Evolutionary conservation across 2,113 vertebrate species (phyloP), one percentile per base, ranked within the genome.

Genomic region (Aramus guarauna): DNA sequence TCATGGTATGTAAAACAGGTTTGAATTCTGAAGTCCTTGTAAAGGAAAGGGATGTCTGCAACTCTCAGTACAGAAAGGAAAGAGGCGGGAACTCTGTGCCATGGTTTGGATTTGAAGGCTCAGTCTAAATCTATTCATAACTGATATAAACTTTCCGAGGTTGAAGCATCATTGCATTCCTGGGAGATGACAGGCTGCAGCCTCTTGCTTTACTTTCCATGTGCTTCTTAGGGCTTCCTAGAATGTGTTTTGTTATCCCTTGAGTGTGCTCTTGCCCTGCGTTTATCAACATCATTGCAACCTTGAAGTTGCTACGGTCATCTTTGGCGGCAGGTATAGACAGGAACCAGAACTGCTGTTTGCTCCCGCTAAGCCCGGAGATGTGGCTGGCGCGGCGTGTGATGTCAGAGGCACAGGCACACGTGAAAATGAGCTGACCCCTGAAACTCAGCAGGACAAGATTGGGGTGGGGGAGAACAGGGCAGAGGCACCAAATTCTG

Each of bases 331-430:
- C 41, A 73, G 50, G 29, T 16, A 50, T 3, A 55, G 76, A 32
- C 9, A 41, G 20, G 47, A 82, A 39, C 29, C 56, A 47, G 72
- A 52, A 30, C 20, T 37, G 50, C 56, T 43, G 12, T 23, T 76
- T 53, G 55, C 30, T 60, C 22, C 68, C 88, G 29, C 37, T 55
- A 30, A 84, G 73, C 43, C 56, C 9, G 6, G 39, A 47, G 72
- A 52, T 21, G 36, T 0, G 1, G 32, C 34, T 3, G 4, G 39
- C 15, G 36, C 7, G 6, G n/a, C 0, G 3, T 7, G 4, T 8
- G 23, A 15, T n/a, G 30, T 37, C 37, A 41, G 48, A 74, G 75
- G 21, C 36, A 9, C 34, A 27, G 69, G 88, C 37, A 50, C 9
- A 6, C 1, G 1, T 3, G 3, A 59, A 37, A 71, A 64, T 3